A percentile compares a stretch with the other conserved stretches of the same genome.
phyloP scores from a whole-genome alignment of 1,140 invertebrate species.

The Sipha flava region DNA sequence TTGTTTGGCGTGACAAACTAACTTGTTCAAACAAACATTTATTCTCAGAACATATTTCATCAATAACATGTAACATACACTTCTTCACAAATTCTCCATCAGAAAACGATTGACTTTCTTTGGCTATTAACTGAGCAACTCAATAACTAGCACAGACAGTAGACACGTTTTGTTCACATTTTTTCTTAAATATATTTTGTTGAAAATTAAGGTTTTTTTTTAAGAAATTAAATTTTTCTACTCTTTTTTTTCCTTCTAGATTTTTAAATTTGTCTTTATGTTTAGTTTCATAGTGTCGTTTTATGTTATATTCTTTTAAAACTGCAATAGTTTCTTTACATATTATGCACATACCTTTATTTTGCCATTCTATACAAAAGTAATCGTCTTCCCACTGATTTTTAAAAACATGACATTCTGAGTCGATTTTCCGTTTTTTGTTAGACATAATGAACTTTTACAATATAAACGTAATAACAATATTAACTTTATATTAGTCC shows the following conservation, averaged over 20 bases:
- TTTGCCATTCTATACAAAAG: too few species aligned
- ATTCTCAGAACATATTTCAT: not conserved
- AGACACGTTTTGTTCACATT: not conserved
- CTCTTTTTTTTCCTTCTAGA: not conserved
- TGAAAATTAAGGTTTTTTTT: not conserved
- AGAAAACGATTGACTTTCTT: not conserved
- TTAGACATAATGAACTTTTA: not conserved
- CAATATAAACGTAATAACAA: not conserved
- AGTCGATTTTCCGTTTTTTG: not conserved
- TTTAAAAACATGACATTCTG: not conserved
- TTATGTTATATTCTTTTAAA: conserved; percentile 25
- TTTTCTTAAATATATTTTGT: not conserved
- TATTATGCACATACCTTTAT: not conserved
- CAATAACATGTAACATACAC: not conserved
- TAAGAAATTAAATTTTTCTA: not conserved
- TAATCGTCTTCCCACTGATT: too few species aligned
- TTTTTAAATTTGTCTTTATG: conserved; percentile 27
- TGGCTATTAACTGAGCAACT: not conserved
- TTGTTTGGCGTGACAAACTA: not conserved
- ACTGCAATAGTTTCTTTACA: conserved; percentile 14
- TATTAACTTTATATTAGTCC: not conserved
- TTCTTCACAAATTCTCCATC: not conserved
- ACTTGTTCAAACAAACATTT: not conserved
- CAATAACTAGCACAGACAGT: not conserved
- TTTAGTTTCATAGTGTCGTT: conserved; percentile 27